Percentiles rank a stretch among this genome's conserved stretches.
Evolutionary conservation across 2,797 vertebrate species (phyloP).

Genomic region (Valencia hispanica): DNA sequence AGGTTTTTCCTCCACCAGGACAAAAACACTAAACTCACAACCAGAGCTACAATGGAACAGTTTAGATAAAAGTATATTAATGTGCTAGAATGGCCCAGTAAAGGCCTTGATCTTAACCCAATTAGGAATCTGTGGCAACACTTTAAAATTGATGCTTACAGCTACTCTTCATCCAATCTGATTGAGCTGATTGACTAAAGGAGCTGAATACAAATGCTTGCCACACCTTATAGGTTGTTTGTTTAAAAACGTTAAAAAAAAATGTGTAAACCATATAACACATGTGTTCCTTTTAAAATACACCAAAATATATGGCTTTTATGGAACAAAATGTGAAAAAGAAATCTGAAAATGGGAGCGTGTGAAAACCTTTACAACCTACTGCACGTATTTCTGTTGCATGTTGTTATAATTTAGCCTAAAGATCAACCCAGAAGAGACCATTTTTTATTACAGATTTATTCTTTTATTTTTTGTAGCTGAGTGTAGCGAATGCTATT

Average conservation of each 20-base stretch:
- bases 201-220: neutral
- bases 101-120: neutral
- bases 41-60: neutral
- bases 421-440: neutral
- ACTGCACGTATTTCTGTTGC: neutral
- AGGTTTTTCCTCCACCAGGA: neutral
- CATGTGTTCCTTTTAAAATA: neutral
- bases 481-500: neutral
- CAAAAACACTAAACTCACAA: neutral
- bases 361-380: neutral
- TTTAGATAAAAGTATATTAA: neutral
- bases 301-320: neutral
- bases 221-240: neutral
- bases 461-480: neutral
- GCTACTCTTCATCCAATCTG: neutral
- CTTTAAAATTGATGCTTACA: neutral
- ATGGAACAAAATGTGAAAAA: neutral
- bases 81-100: neutral
- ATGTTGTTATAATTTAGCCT: neutral
- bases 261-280: neutral
- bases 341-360: neutral
- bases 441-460: neutral
- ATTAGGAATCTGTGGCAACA: neutral
- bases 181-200: neutral
- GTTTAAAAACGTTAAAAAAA: neutral